A percentile compares a stretch with the other conserved stretches of the same genome.
phyloP scores from a whole-genome alignment of 2,113 vertebrate species.

The Harpagus bidentatus region DNA sequence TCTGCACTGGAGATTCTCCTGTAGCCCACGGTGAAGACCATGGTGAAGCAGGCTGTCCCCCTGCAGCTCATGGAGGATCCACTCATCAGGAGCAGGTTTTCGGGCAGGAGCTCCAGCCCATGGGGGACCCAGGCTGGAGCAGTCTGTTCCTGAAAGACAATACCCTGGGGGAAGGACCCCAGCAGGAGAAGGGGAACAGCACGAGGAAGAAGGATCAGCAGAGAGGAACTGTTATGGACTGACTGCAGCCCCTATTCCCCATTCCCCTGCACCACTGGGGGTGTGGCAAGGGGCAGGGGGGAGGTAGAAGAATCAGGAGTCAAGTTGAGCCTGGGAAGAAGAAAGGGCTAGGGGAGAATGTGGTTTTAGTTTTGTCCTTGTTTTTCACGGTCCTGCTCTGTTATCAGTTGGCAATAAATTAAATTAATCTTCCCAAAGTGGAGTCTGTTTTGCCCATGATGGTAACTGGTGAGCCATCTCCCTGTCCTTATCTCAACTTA shows the following conservation, averaged over 20 bases:
- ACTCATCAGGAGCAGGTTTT: background rate
- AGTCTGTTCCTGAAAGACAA: background rate
- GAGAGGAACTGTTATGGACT: background rate
- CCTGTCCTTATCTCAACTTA: background rate
- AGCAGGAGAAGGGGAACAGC: background rate
- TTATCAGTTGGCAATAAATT: background rate
- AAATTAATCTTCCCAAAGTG: background rate
- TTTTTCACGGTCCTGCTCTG: background rate
- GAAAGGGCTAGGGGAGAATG: background rate
- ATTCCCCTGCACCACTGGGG: fast-evolving
- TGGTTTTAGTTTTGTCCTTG: background rate
- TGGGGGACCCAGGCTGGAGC: background rate
- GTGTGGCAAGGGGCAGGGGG: background rate
- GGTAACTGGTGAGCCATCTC: background rate
- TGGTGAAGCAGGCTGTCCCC: background rate
- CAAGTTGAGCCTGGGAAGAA: background rate
- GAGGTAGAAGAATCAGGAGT: background rate
- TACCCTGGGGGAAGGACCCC: background rate
- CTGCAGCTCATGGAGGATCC: background rate
- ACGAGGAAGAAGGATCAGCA: background rate
- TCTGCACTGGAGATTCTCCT: background rate
- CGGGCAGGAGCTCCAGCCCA: background rate
- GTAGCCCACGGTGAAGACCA: background rate
- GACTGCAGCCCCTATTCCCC: background rate
- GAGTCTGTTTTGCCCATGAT: background rate